These are phyloP conservation scores for Poecilobothrus nobilitatus DNA, from an alignment of 2,888 invertebrate genomes.

Conservation along the genomic window DNA sequence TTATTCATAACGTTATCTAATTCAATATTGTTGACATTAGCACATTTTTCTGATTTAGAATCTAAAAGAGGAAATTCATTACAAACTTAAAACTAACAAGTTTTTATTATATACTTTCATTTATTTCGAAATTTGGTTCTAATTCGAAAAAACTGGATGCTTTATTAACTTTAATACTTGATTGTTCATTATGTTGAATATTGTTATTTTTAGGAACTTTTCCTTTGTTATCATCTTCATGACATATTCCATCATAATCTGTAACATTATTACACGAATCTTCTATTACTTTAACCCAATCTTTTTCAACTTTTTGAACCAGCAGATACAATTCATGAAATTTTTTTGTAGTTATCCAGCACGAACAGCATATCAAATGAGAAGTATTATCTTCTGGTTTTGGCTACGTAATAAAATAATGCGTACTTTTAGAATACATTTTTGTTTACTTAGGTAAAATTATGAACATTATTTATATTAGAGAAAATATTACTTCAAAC, in stretches of 20 bases:
- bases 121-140: neutral
- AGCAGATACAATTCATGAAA: neutral
- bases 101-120: neutral
- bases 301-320: neutral
- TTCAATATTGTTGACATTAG: too few species aligned
- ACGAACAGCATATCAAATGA: neutral
- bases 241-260: too few species aligned
- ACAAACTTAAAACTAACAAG: too few species aligned
- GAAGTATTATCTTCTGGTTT: neutral
- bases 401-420: neutral
- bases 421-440: too few species aligned
- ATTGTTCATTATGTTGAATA: too few species aligned
- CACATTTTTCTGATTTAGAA: too few species aligned
- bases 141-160: neutral
- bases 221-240: neutral
- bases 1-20: too few species aligned
- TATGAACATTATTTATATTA: too few species aligned
- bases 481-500: neutral
- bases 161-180: neutral
- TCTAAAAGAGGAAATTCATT: too few species aligned
- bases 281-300: neutral
- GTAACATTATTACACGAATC: neutral
- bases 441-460: too few species aligned
- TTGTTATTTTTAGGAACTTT: neutral
- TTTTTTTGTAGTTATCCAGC: neutral